Evolutionary conservation across 2,797 vertebrate genomes (phyloP).

Genomic region (Microtus obscurus): DNA sequence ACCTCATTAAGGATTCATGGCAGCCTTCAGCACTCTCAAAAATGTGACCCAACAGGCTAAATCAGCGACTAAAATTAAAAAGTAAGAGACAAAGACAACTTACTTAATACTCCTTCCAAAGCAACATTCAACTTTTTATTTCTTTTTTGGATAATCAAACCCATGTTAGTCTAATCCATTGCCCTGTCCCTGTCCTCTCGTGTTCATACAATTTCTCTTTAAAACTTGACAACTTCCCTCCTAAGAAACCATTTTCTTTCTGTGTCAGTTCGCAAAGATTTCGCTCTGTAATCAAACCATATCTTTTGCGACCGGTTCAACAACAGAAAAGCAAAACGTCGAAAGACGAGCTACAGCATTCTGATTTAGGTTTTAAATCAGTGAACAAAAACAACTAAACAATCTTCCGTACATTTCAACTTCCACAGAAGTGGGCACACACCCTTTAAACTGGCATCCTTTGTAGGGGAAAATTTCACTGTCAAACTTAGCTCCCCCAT

Average conservation of each 20-base stretch:
- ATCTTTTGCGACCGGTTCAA: constrained; percentile 48
- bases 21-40: constrained; percentile 91
- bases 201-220: constrained; percentile 85
- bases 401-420: constrained; percentile 81
- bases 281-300: constrained; percentile 82
- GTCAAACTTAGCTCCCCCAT: constrained; percentile 18
- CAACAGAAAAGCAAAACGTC: constrained; percentile 78
- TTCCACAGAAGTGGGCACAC: constrained; percentile 83
- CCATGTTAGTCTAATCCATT: constrained; percentile 89
- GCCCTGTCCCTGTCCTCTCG: constrained; percentile 87
- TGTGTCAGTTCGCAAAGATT: constrained; percentile 81
- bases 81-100: constrained; percentile 90
- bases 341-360: constrained; percentile 57
- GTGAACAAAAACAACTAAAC: constrained; percentile 72
- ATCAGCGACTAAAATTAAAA: constrained; percentile 91
- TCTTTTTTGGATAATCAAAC: constrained; percentile 87
- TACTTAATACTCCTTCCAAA: constrained; percentile 91
- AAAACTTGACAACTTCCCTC: constrained; percentile 86
- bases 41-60: constrained; percentile 92
- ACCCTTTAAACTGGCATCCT: constrained; percentile 75
- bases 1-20: constrained; percentile 93
- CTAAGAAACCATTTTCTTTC: constrained; percentile 83
- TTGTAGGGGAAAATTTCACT: constrained; percentile 75
- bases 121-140: constrained; percentile 89
- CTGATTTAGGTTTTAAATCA: constrained; percentile 80